phyloP scores from a whole-genome alignment of 2,888 invertebrate genomes.

The Rapana venosa region DNA sequence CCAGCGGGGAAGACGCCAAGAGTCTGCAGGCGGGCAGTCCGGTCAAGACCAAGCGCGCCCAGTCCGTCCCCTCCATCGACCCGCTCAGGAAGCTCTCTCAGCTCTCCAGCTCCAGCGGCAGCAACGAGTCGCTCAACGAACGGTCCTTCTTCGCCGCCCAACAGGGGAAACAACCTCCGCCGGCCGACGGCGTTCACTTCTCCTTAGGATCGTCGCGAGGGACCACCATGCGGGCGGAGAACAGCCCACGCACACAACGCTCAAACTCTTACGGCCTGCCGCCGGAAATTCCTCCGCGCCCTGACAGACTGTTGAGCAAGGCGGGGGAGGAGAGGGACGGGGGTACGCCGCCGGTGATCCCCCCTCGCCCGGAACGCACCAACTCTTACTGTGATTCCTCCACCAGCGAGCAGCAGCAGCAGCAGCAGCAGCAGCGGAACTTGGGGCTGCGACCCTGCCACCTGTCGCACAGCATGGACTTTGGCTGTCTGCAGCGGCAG shows the following conservation, averaged over 20 bases:
- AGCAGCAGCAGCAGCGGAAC: constrained; percentile 53
- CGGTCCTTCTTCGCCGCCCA: constrained; percentile 24
- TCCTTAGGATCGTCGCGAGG: constrained; percentile 35
- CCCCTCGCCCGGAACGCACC: constrained; percentile 42
- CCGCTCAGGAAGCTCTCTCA: constrained; percentile 64
- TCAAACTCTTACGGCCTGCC: constrained; percentile 22
- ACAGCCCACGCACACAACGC: constrained; percentile 47
- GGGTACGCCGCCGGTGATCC: constrained; percentile 16
- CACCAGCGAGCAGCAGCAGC: constrained; percentile 17
- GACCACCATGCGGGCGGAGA: constrained; percentile 46
- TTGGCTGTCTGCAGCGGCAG: constrained; percentile 58
- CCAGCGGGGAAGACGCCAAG: constrained; percentile 66
- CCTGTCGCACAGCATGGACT: constrained; percentile 69
- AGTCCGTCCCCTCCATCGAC: constrained; percentile 50
- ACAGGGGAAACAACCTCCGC: constrained; percentile 37
- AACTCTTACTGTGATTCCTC: constrained; percentile 54
- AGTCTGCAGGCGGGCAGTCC: constrained; percentile 62
- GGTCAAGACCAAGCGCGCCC: constrained; percentile 54
- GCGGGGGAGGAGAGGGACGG: not conserved
- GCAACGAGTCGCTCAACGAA: constrained; percentile 62
- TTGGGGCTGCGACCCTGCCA: constrained; percentile 61
- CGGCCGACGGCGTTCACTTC: constrained; percentile 32
- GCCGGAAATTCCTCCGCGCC: constrained; percentile 41
- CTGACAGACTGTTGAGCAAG: constrained; percentile 32
- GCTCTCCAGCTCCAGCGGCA: constrained; percentile 66